Evolutionary conservation across 2,113 vertebrate species (phyloP).

Genomic region (Columba livia): DNA sequence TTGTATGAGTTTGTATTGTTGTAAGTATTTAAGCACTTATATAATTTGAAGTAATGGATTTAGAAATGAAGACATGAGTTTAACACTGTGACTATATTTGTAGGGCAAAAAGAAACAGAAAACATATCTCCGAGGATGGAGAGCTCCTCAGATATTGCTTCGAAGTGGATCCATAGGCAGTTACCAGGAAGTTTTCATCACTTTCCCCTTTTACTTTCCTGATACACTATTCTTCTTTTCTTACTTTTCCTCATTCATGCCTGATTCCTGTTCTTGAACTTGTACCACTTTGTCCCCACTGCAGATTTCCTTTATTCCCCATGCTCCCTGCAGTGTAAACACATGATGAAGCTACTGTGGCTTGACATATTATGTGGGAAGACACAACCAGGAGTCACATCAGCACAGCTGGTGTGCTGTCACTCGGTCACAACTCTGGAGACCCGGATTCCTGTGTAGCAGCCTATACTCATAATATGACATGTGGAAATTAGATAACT

Average conservation of each 20-base stretch:
- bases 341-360: neutral
- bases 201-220: neutral
- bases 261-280: neutral
- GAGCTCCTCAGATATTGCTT: neutral
- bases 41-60: neutral
- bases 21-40: neutral
- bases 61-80: neutral
- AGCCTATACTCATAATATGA: neutral
- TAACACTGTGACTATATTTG: neutral
- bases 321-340: neutral
- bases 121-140: neutral
- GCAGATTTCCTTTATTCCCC: neutral
- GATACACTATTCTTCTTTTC: neutral
- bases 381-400: neutral
- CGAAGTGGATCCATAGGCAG: too few species aligned
- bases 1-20: neutral
- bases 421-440: neutral
- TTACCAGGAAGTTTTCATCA: neutral
- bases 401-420: neutral
- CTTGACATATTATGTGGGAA: neutral
- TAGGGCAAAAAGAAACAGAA: neutral
- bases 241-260: neutral
- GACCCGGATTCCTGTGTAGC: rapidly evolving
- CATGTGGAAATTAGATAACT: neutral
- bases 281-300: neutral